A percentile compares a stretch with the other conserved stretches of the same genome.
These are phyloP conservation scores for Ia io DNA, from an alignment of 2,113 vertebrate genomes.

Conservation along the genomic window DNA sequence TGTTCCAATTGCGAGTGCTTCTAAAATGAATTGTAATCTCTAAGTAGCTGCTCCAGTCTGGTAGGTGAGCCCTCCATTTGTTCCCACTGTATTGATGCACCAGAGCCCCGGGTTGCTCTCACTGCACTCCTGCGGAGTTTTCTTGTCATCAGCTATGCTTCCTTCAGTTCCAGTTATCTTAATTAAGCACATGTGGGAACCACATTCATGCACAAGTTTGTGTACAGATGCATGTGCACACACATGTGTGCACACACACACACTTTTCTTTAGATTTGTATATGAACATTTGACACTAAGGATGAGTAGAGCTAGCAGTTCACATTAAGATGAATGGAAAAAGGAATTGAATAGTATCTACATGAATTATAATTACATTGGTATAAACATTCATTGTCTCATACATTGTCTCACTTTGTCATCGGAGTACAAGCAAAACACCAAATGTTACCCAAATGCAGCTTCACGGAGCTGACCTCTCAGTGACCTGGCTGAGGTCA, in stretches of 20 bases:
- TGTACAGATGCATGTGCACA: background rate
- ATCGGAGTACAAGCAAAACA: background rate
- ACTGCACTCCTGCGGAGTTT: slow-evolving; percentile 19
- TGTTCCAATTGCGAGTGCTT: background rate
- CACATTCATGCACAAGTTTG: background rate
- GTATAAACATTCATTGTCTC: background rate
- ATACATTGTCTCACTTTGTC: background rate
- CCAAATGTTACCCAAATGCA: background rate
- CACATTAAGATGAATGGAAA: background rate
- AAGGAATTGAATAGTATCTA: background rate
- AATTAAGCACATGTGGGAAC: background rate
- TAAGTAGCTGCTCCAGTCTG: slow-evolving; percentile 25
- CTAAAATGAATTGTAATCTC: slow-evolving; percentile 30
- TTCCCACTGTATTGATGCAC: background rate
- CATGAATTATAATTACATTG: background rate
- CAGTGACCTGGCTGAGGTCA: background rate
- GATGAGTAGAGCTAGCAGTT: background rate
- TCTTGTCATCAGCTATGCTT: background rate
- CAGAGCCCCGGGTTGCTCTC: slow-evolving; percentile 50
- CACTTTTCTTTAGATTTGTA: background rate
- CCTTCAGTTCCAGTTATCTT: slow-evolving; percentile 18
- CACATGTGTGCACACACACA: too few species aligned
- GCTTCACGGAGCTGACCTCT: background rate
- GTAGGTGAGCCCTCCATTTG: slow-evolving; percentile 47
- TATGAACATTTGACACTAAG: background rate